Conservation (phyloP, 2,797 vertebrate species). For the Heteromormyrus szaboi region DNA sequence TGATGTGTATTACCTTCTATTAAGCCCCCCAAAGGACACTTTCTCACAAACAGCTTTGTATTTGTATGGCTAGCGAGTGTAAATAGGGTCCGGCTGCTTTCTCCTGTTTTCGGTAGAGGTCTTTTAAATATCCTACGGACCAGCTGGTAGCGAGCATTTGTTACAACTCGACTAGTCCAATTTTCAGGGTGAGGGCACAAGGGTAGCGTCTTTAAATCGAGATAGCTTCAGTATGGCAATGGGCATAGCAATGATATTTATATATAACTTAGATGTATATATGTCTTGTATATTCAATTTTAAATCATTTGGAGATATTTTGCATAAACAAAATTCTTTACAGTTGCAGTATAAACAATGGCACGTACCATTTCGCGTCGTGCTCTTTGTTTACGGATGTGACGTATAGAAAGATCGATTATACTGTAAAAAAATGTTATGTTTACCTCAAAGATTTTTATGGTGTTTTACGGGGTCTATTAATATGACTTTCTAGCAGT, state of each 20-base stretch:
- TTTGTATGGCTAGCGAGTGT: not conserved
- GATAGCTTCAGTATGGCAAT: not conserved
- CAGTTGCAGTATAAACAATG: conserved; percentile 24
- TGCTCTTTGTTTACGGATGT: conserved; percentile 57
- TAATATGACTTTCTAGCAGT: not conserved
- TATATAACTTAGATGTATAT: not conserved
- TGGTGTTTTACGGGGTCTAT: not conserved
- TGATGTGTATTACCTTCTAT: conserved; percentile 46
- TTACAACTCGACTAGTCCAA: conserved; percentile 42
- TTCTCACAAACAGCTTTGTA: conserved; percentile 20
- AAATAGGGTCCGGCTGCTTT: conserved; percentile 3
- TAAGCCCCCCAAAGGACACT: conserved; percentile 41
- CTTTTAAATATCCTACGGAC: conserved; percentile 40
- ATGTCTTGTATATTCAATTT: not conserved
- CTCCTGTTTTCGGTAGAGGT: not conserved
- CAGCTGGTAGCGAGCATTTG: conserved; percentile 24
- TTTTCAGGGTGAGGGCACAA: not conserved
- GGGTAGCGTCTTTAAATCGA: not conserved
- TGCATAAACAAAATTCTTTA: not conserved
- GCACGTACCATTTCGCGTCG: conserved; percentile 36
- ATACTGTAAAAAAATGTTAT: not conserved
- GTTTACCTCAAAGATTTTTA: not conserved
- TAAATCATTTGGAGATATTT: not conserved
- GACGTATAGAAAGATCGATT: conserved; percentile 27
- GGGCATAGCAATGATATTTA: not conserved